A percentile compares a stretch with the other conserved stretches of the same genome.
Conservation (phyloP, 2,888 invertebrate species). For the Esperia sulphurella region DNA sequence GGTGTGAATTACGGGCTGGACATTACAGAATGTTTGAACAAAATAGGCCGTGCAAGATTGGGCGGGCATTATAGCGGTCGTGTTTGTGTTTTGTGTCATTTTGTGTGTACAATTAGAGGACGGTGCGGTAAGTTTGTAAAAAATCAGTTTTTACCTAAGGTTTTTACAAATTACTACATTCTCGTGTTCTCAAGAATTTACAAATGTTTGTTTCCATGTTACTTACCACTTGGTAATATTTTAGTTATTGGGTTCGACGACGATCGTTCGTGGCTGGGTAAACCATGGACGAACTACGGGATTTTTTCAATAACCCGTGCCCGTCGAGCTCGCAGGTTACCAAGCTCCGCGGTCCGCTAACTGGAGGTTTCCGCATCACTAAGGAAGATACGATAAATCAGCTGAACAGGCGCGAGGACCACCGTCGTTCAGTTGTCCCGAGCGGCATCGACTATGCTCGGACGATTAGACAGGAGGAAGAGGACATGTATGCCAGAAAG, state of each 20-base stretch:
- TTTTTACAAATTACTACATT: too few relatives aligned
- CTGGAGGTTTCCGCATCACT: constrained; percentile 52
- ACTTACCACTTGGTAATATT: background rate
- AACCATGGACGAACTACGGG: constrained; percentile 60
- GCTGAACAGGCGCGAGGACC: constrained; percentile 49
- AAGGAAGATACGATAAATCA: constrained; percentile 42
- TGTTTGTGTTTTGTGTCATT: too few relatives aligned
- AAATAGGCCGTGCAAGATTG: too few relatives aligned
- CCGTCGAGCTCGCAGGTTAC: constrained; percentile 42
- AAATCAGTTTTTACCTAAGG: too few relatives aligned
- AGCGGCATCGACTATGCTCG: constrained; percentile 56
- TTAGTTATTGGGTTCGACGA: too few relatives aligned
- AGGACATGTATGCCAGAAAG: constrained; percentile 26
- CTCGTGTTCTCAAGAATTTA: too few relatives aligned
- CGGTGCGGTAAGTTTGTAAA: too few relatives aligned
- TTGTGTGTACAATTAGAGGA: too few relatives aligned
- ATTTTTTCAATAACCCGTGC: constrained; percentile 53
- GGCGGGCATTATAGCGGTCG: too few relatives aligned
- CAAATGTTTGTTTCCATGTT: too few relatives aligned
- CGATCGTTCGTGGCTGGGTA: background rate
- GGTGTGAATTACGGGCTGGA: too few relatives aligned
- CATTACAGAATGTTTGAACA: too few relatives aligned
- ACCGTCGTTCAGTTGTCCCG: constrained; percentile 45
- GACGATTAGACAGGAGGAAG: constrained; percentile 51
- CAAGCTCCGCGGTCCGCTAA: constrained; percentile 53